phyloP scores from a whole-genome alignment of 2,113 vertebrate species.

The Phrynosoma platyrhinos region DNA sequence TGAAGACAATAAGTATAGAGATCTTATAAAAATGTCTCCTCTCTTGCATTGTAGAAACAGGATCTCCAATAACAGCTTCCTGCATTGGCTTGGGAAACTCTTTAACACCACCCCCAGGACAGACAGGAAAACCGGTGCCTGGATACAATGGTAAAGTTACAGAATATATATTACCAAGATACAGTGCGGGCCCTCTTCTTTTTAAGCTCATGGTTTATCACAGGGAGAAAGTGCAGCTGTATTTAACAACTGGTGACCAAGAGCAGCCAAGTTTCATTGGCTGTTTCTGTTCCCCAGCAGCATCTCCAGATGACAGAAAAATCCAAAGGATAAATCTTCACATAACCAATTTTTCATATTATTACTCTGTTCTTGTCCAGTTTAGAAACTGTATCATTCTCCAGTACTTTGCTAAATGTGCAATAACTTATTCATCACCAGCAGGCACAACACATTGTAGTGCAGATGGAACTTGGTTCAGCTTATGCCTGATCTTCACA shows the following conservation, averaged over 20 bases:
- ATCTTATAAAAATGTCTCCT: not conserved
- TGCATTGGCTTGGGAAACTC: conserved; percentile 91
- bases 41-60: conserved; percentile 84
- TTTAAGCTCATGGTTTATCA: not conserved
- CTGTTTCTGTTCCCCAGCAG: not conserved
- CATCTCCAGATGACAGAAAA: not conserved
- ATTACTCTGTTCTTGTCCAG: not conserved
- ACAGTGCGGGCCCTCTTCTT: not conserved
- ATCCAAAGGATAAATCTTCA: not conserved
- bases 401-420: not conserved
- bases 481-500: not conserved
- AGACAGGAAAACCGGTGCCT: conserved; percentile 92
- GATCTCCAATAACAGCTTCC: conserved; percentile 92
- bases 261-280: not conserved
- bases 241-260: not conserved
- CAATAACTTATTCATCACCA: not conserved
- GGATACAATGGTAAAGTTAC: conserved; percentile 90
- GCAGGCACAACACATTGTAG: not conserved
- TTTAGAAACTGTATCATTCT: not conserved
- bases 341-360: not conserved
- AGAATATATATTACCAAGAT: conserved; percentile 2
- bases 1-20: conserved; percentile 15
- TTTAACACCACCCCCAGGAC: conserved; percentile 88
- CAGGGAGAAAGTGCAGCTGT: not conserved
- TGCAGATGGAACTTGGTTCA: not conserved